Evolutionary conservation across 2,797 vertebrate species (phyloP), one percentile per base, ranked within the genome.

Genomic region (Todus mexicanus): DNA sequence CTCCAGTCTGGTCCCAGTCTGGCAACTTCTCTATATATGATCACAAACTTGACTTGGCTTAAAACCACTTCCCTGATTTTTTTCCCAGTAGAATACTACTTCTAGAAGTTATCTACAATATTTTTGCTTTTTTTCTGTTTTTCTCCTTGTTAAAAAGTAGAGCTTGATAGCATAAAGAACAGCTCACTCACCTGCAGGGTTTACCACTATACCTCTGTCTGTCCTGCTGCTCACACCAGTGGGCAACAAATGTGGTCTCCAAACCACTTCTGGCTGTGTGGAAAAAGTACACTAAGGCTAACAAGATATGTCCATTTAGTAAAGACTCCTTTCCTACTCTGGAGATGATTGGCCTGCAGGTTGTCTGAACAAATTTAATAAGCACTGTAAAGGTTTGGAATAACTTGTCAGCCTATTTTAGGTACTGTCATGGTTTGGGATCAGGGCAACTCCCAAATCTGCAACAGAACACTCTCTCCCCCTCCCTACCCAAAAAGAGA

Each of bases 11-110:
- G n/a, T 69, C 51, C 33, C 29, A 63, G 43, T 45, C 45, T 25
- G 38, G 37, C 0, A 1, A 43, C 22, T 45, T 84, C 31, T 81
- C 17, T 84, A 20, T 19, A 26, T 43, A n/a, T 0, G 0, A 66
- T 16, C 16, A 19, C 23, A 66, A 65, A 69, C 18, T 37, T 51
- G 42, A 47, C 31, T 42, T 84, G 38, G 8, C 29, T 78, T 25
- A 70, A 89, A 92, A 57, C 5, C 23, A 20, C 53, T 74, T 77
- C 77, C 45, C 22, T 47, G 38, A 6, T 21, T 45, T 56, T 47
- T 47, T 61, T 43, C 22, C 25, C 42, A 56, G 10, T 61, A 65
- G 47, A 69, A 19, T 43, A 38, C 16, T 57, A 23, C 23, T 69
- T 90, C 88, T 72, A 54, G 77, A 77, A 88, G 29, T 57, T 75